Conservation (phyloP, 1,140 invertebrate species). For the Atta cephalotes region DNA sequence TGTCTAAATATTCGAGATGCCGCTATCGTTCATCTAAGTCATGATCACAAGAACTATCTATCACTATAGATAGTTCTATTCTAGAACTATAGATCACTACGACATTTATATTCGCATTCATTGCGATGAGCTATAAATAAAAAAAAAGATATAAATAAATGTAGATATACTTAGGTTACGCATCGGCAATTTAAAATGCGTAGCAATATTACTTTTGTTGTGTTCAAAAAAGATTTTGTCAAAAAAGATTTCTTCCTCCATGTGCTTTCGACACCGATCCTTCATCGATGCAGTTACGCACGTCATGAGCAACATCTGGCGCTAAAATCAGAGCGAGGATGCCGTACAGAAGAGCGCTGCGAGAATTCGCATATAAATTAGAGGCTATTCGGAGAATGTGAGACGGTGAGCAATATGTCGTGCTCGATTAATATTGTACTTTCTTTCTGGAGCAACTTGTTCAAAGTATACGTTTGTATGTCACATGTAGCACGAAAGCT, state of each 20-base stretch:
- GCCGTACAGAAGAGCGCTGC: conserved; percentile 58
- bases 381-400: conserved; percentile 74
- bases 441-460: conserved; percentile 51
- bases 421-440: conserved; percentile 64
- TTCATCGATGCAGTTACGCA: conserved; percentile 67
- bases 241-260: conserved; percentile 34
- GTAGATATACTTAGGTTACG: not conserved
- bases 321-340: conserved; percentile 56
- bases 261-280: conserved; percentile 65
- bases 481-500: not conserved
- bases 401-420: conserved; percentile 41
- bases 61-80: too few relatives aligned
- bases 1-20: not conserved
- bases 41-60: not conserved
- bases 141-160: not conserved
- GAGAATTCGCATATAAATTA: conserved; percentile 73
- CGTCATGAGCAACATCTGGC: conserved; percentile 70
- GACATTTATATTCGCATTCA: too few relatives aligned
- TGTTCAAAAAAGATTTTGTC: conserved; percentile 5
- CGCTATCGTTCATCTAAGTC: not conserved
- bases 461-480: not conserved
- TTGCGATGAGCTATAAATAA: not conserved
- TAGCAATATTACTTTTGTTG: not conserved
- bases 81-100: too few relatives aligned
- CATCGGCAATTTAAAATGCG: not conserved